These are phyloP conservation scores for Drosophila infuscata DNA, from an alignment of 2,888 invertebrate species.

Conservation along the genomic window DNA sequence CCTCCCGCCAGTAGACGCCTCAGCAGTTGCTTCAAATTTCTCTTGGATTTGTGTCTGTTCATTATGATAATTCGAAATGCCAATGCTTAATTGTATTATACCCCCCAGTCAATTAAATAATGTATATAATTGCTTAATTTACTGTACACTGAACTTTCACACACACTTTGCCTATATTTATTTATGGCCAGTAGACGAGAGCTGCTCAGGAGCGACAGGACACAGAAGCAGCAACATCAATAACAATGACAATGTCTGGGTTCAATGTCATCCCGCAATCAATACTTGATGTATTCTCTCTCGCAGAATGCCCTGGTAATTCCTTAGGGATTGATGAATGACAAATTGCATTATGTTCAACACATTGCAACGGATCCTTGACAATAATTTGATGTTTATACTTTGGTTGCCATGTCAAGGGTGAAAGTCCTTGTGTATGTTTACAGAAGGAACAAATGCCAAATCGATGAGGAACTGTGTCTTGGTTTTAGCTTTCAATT, in stretches of 20 bases:
- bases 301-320: not conserved
- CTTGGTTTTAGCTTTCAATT: not conserved
- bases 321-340: slow-evolving; percentile 11
- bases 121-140: slow-evolving; percentile 60
- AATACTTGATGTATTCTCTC: slow-evolving; percentile 24
- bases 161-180: slow-evolving; percentile 40
- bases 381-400: slow-evolving; percentile 5
- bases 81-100: slow-evolving; percentile 26
- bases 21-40: slow-evolving; percentile 20
- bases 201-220: slow-evolving; percentile 35
- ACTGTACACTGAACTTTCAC: slow-evolving; percentile 55
- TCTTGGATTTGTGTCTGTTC: slow-evolving; percentile 5
- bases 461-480: slow-evolving; percentile 9
- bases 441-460: not conserved
- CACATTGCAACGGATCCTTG: not conserved
- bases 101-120: slow-evolving; percentile 38
- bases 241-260: slow-evolving; percentile 30
- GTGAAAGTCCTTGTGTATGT: slow-evolving; percentile 13
- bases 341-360: not conserved
- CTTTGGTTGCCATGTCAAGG: slow-evolving; percentile 8
- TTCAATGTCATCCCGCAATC: slow-evolving; percentile 64
- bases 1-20: slow-evolving; percentile 11
- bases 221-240: slow-evolving; percentile 28
- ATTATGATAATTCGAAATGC: slow-evolving; percentile 37
- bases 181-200: slow-evolving; percentile 69